These are phyloP conservation scores for Felis catus DNA, from an alignment of 2,113 vertebrate genomes.

Conservation along the genomic window F.catus_Fca126_mat1.0 CM031412.1:12189501-12190000, in stretches of 20 bases:
- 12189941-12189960: neutral
- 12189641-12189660: neutral
- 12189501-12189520: neutral
- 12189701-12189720: neutral
- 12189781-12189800: neutral
- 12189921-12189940: neutral
- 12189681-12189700: neutral
- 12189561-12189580: neutral
- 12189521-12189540: neutral
- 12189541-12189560: neutral
- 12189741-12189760: neutral
- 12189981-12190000: no score
- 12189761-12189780: neutral
- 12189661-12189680: neutral
- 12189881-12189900: neutral
- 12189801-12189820: neutral
- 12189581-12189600: neutral
- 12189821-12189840: neutral
- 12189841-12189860: neutral
- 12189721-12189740: neutral
- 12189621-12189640: neutral
- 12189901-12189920: neutral
- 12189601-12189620: neutral
- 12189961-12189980: no score
- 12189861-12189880: neutral